Evolutionary conservation across 2,113 vertebrate genomes (phyloP), one percentile per base, ranked within the genome.

Genomic region (Otocyon megalotis): DNA sequence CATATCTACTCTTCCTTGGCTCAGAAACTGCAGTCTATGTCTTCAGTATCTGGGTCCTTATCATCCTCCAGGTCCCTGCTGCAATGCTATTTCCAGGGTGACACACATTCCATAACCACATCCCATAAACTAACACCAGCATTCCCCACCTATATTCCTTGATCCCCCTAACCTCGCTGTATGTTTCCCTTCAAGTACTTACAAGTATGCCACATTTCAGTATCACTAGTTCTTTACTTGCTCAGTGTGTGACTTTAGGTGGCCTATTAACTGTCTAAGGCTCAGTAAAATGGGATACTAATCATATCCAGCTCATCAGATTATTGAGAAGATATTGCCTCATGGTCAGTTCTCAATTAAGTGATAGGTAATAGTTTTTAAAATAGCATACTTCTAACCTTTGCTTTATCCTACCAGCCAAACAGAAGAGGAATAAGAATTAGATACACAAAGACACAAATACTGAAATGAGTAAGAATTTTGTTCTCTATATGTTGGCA

Each of bases 131-230:
- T 2, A 62, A 37, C 58, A 0, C 14, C 16, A 54, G n/a, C 15
- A 3, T 32, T 3, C 14, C 8, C 16, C 10, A 2, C n/a, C 32
- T 0, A 5, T 10, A 0, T 2, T 5, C 43, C 1, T 43, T 20
- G 24, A 20, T 19, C 15, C 5, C 15, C 15, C 48, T 15, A 28
- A 26, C 7, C 2, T 48, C 43, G 48, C 35, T 30, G n/a, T 3
- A 8, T 60, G 58, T 62, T 28, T 43, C 60, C 85, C 74, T 28
- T 60, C 30, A 37, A 4, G 5, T 15, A 10, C 62, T 58, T 32
- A 28, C 12, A 13, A 67, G 1, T 28, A 3, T 43, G 3, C 22
- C 50, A 3, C 24, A 4, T 9, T 17, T 60, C 85, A 19, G 17
- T 28, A 1, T 17, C n/a, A 17, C 2, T 6, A 16, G 56, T 56